phyloP scores from a whole-genome alignment of 23 tunicate genomes.

The Oikopleura albicans region DNA sequence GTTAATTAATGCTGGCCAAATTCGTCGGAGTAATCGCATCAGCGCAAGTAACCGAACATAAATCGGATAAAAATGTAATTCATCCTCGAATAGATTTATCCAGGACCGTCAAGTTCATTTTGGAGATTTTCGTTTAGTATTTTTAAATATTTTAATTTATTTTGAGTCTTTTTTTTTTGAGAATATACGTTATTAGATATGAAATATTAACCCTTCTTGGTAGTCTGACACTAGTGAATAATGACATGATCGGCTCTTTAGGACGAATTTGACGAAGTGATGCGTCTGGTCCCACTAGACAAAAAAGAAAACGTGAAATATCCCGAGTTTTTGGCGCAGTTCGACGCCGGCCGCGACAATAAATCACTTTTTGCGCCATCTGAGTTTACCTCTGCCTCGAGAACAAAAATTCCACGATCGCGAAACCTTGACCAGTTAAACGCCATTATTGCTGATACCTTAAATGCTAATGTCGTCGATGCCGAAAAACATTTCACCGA shows the following conservation, averaged over 20 bases:
- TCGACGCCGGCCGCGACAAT: conserved; percentile 43
- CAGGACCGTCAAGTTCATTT: too few relatives aligned
- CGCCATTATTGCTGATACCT: conserved; percentile 26
- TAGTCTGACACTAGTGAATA: conserved; percentile 45
- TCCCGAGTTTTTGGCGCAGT: conserved; percentile 83
- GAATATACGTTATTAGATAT: too few relatives aligned
- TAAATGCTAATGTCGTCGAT: conserved; percentile 44
- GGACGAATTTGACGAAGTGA: conserved; percentile 35
- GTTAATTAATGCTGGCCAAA: too few relatives aligned
- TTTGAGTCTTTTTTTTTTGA: too few relatives aligned
- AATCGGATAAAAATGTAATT: too few relatives aligned
- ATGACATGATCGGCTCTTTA: too few relatives aligned
- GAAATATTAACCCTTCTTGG: too few relatives aligned
- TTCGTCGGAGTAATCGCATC: too few relatives aligned
- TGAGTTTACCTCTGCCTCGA: neutral
- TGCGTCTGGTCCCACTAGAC: conserved; percentile 63
- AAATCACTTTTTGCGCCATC: neutral
- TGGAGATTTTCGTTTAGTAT: too few relatives aligned
- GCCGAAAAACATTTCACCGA: conserved; percentile 62
- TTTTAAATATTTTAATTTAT: too few relatives aligned
- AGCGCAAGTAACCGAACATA: too few relatives aligned
- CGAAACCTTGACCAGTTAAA: neutral
- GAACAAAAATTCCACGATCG: neutral
- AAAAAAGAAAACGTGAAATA: conserved; percentile 63
- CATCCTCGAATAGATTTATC: too few relatives aligned